Base-by-base conservation (phyloP, 2,888 invertebrate genomes). In the Carterocephalus palaemon region DNA sequence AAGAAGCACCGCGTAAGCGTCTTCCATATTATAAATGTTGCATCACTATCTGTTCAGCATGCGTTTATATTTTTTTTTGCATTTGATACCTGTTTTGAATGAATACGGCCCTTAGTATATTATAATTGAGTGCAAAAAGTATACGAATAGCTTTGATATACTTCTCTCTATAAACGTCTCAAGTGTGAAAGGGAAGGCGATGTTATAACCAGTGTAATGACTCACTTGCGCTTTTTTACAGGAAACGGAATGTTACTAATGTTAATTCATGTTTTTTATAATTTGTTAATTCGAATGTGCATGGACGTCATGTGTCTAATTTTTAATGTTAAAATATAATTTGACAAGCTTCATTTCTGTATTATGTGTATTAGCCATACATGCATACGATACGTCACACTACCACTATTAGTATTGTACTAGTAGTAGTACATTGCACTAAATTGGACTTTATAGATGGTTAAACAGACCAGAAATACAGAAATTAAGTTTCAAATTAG, bases 1-100 rank as follows among this genome's bases (percentile, higher is more conserved):
- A 67, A 69, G 77, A 77, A 53, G 54, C 51, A 34, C 59, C 58
- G 46, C 79, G 81, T 82, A 82, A 82, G 82, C 67, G 36, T 52
- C 52, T 46, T 29, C 40, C 16, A 12, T 47, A 23, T 45, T 53
- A 43, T 52, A 51, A 46, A 53, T 64, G 63, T 66, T 53, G 62
- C 60, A 63, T 62, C 57, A 36, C 38, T 60, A 57, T 55, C 42
- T 46, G 36, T 51, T 49, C 17, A 46, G 59, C 58, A 58, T 59
- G 57, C 43, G 26, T 48, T 39, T 52, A 31, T 24, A 12, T 49
- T 22, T 9, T 46, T 8, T 46, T 48, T 53, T 23, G 31, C 23
- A 23, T 32, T 15, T 17, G 9, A 10, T 16, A 24, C 19, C 40
- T 41, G 13, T 42, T 20, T 41, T 41, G 36, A 32, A 32, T 19